phyloP scores from a whole-genome alignment of 2,797 vertebrate genomes.

The Enteromius unitaeniatus region DNA sequence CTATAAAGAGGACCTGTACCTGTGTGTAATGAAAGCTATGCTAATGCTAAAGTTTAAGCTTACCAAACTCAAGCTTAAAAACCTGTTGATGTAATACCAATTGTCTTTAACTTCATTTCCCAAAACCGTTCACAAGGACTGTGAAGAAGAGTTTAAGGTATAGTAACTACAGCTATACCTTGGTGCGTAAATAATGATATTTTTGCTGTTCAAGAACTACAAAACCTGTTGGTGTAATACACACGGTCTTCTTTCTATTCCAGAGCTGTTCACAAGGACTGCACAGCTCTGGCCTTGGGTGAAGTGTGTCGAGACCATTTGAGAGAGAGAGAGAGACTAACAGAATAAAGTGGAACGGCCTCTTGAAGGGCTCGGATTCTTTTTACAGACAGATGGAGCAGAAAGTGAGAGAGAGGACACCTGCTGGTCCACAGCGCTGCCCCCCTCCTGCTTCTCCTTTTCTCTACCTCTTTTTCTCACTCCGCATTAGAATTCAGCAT shows the following conservation, averaged over 20 bases:
- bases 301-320: conserved; percentile 41
- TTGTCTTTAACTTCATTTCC: not conserved
- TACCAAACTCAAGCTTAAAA: not conserved
- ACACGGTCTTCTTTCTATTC: conserved; percentile 7
- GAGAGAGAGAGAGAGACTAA: conserved; percentile 43
- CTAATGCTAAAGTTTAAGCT: not conserved
- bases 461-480: conserved; percentile 54
- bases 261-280: conserved; percentile 7
- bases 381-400: conserved; percentile 62
- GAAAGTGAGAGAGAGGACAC: conserved; percentile 72
- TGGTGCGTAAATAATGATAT: not conserved
- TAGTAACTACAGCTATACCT: not conserved
- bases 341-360: conserved; percentile 56
- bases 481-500: conserved; percentile 77
- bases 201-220: not conserved
- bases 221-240: conserved; percentile 7
- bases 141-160: not conserved
- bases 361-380: conserved; percentile 56
- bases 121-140: not conserved
- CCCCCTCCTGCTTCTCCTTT: conserved; percentile 43
- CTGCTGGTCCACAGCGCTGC: conserved; percentile 67
- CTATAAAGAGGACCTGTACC: not conserved
- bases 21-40: not conserved
- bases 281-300: conserved; percentile 42
- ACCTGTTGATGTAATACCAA: not conserved